Percentiles rank a stretch among this genome's conserved stretches.
Evolutionary conservation across 2,113 vertebrate genomes (phyloP).

Genomic region (Donacobius atricapilla): DNA sequence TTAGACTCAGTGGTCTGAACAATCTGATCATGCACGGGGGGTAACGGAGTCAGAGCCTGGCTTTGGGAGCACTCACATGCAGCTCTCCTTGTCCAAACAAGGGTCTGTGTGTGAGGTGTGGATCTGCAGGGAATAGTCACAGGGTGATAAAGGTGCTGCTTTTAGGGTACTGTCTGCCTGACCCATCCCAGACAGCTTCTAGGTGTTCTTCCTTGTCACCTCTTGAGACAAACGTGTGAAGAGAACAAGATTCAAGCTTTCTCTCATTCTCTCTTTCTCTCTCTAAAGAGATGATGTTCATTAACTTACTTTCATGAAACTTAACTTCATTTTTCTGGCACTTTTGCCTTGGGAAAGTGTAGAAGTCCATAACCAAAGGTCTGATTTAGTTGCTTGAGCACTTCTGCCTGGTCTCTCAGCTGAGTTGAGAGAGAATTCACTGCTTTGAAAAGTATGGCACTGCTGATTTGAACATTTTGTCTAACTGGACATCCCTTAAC

Average conservation of each 20-base stretch:
- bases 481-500: not conserved
- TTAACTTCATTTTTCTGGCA: not conserved
- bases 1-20: not conserved
- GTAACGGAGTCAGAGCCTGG: not conserved
- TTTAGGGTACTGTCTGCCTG: not conserved
- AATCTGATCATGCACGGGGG: fast-evolving
- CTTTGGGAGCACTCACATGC: not conserved
- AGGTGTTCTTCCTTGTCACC: not conserved
- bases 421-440: not conserved
- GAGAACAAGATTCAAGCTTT: not conserved
- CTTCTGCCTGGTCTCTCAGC: not conserved
- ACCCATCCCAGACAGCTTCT: not conserved
- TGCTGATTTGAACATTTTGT: not conserved
- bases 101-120: not conserved
- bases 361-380: not conserved
- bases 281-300: not conserved
- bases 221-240: not conserved
- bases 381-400: not conserved
- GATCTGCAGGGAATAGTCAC: not conserved
- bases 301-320: not conserved
- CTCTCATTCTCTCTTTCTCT: not conserved
- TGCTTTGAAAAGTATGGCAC: not conserved
- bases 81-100: not conserved
- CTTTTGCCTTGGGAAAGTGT: not conserved
- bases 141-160: not conserved